These are phyloP conservation scores for Sus cebifrons DNA, from an alignment of 2,797 vertebrate genomes.

Conservation along the genomic window DNA sequence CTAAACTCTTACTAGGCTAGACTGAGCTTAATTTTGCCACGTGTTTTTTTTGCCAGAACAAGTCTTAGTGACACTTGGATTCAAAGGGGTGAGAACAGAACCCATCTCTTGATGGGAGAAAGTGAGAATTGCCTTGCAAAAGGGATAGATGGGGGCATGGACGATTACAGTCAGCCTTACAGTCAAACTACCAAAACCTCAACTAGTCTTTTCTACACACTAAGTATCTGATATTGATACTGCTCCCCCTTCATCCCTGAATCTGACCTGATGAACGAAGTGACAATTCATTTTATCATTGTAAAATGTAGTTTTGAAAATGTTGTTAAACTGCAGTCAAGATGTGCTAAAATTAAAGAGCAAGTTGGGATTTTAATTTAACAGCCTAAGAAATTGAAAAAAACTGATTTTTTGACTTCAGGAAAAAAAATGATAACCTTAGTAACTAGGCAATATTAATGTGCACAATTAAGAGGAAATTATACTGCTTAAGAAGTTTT, in stretches of 20 bases:
- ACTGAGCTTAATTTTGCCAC: neutral
- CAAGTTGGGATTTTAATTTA: conserved; percentile 51
- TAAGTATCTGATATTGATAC: neutral
- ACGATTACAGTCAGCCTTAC: neutral
- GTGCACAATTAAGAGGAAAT: conserved; percentile 7
- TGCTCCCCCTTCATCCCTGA: neutral
- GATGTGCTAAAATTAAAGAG: neutral
- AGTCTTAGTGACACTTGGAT: neutral
- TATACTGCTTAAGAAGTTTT: neutral
- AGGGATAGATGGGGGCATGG: neutral
- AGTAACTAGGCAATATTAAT: neutral
- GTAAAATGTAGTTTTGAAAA: neutral
- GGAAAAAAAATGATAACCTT: neutral
- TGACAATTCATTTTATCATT: conserved; percentile 8
- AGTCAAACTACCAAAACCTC: neutral
- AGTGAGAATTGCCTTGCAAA: neutral
- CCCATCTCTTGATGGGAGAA: neutral
- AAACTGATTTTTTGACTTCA: conserved; percentile 11
- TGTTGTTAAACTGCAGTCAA: neutral
- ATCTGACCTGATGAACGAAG: neutral
- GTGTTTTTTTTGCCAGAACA: neutral
- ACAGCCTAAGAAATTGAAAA: neutral
- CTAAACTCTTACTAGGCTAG: neutral
- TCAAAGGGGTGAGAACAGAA: neutral
- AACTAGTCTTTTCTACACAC: conserved; percentile 5